These are phyloP conservation scores for Nymphalis urticae DNA, from an alignment of 2,888 invertebrate genomes.

Conservation along the genomic window DNA sequence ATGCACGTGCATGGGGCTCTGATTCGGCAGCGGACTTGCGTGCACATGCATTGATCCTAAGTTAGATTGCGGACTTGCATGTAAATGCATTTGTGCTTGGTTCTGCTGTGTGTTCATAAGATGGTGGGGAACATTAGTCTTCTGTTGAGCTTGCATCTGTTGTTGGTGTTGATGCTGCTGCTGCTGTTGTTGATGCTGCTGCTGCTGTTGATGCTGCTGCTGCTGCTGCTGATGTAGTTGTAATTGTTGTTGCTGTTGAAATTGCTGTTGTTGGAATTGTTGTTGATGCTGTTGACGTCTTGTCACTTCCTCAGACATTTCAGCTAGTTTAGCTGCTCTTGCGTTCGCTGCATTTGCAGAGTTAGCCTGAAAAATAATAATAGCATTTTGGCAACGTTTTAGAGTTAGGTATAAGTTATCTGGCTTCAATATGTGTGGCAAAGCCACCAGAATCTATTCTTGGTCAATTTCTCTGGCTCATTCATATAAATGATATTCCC, in stretches of 20 bases:
- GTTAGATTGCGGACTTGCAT: slow-evolving; percentile 28
- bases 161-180: slow-evolving; percentile 27
- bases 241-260: slow-evolving; percentile 50
- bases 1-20: slow-evolving; percentile 29
- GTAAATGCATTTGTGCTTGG: slow-evolving; percentile 28
- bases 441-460: too few relatives aligned
- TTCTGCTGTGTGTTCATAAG: slow-evolving; percentile 35
- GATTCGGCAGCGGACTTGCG: slow-evolving; percentile 34
- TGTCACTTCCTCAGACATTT: slow-evolving; percentile 91
- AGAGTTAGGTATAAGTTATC: not conserved
- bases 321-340: slow-evolving; percentile 85
- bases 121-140: slow-evolving; percentile 30
- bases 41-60: slow-evolving; percentile 35
- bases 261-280: slow-evolving; percentile 49
- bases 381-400: not conserved
- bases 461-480: too few relatives aligned
- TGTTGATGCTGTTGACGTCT: slow-evolving; percentile 71
- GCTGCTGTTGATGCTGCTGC: slow-evolving; percentile 53
- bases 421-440: too few relatives aligned
- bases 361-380: slow-evolving; percentile 43
- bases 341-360: slow-evolving; percentile 55
- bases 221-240: slow-evolving; percentile 50
- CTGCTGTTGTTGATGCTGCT: slow-evolving; percentile 43
- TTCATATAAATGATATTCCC: too few relatives aligned
- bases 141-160: slow-evolving; percentile 36